Percentiles rank a stretch among this genome's conserved stretches.
Conservation (phyloP, 2,113 vertebrate species). For the Raphicerus campestris region DNA sequence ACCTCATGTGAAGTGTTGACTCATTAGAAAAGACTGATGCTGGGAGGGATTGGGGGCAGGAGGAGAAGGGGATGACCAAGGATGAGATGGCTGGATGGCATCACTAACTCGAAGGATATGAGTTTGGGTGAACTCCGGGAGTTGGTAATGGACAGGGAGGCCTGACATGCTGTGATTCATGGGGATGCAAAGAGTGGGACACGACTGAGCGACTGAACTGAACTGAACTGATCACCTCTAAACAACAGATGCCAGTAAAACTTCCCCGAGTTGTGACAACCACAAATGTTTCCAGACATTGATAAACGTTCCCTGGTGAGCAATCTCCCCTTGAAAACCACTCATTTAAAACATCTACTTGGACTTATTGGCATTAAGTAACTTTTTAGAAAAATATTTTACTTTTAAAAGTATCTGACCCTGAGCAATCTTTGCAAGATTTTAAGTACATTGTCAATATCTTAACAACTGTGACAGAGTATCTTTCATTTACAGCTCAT, state of each 20-base stretch:
- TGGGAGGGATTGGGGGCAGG: no score
- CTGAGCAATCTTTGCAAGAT: background rate
- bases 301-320: background rate
- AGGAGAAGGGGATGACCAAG: no score
- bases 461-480: background rate
- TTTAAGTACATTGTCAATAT: background rate
- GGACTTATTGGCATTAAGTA: background rate
- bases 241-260: background rate
- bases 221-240: background rate
- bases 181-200: no score
- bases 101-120: no score
- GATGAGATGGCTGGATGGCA: no score
- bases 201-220: no score
- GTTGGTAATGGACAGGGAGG: no score
- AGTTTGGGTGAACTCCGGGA: no score
- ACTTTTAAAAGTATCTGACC: background rate
- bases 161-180: no score
- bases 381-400: background rate
- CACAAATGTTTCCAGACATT: background rate
- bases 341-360: background rate
- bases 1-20: no score
- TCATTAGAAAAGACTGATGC: no score
- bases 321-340: background rate
- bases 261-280: background rate
- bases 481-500: background rate